Conservation (phyloP, 2,888 invertebrate species). For the Elysia crispata region DNA sequence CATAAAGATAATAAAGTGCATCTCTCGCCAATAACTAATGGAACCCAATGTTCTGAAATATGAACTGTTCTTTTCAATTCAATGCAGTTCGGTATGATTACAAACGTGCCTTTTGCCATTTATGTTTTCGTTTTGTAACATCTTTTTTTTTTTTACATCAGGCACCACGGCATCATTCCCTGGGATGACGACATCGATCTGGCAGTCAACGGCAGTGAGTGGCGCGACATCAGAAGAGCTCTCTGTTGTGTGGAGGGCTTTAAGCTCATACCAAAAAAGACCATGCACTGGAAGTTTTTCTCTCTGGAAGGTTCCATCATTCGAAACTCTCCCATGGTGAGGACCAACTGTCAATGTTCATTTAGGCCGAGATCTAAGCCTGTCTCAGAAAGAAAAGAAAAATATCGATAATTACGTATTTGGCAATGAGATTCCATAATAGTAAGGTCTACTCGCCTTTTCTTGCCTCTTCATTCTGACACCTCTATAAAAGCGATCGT, state of each 20-base stretch:
- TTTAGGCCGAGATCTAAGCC: too few relatives aligned
- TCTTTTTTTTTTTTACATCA: neutral
- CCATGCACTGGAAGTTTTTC: conserved; percentile 35
- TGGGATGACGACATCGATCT: conserved; percentile 36
- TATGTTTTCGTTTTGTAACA: too few relatives aligned
- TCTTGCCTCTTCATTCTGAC: too few relatives aligned
- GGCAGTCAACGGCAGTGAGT: conserved; percentile 2
- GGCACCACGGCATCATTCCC: conserved; percentile 19
- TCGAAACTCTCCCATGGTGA: neutral
- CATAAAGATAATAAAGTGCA: too few relatives aligned
- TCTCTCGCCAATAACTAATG: too few relatives aligned
- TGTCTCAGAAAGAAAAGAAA: conserved; percentile 10
- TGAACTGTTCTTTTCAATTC: too few relatives aligned
- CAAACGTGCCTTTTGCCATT: too few relatives aligned
- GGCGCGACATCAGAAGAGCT: neutral
- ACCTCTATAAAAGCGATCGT: too few relatives aligned
- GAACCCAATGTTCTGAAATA: too few relatives aligned
- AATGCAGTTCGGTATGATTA: too few relatives aligned
- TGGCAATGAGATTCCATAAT: too few relatives aligned
- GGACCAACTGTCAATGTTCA: neutral
- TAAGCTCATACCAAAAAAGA: neutral
- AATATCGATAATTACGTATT: neutral
- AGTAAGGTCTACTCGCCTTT: too few relatives aligned
- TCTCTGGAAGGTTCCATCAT: neutral
- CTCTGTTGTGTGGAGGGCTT: conserved; percentile 27